Base-by-base conservation (phyloP, 2,888 invertebrate genomes). In the Lithophane ornitopus region DNA sequence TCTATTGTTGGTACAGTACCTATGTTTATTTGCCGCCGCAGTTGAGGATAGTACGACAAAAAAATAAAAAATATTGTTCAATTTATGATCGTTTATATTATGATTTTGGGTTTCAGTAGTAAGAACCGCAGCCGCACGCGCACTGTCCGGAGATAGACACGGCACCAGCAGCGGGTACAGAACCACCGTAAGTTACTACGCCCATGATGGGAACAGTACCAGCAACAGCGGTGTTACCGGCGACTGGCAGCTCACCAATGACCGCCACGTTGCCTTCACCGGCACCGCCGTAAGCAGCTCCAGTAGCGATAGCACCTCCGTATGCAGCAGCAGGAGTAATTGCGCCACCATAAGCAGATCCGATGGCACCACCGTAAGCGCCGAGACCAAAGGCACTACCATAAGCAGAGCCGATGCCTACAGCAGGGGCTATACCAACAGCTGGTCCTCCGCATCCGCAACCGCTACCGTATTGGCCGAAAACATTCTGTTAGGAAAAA, bases 231-330 rank as follows among this genome's bases (percentile, higher is more conserved):
- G 84, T 84, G 59, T 26, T 76, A 74, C 84, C 84, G 39, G 66
- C 28, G 46, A 84, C 83, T 61, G 83, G 83, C 69, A 84, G 74
- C 75, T 91, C 85, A 34, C 93, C 93, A 68, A 67, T 70, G 1
- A 92, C 90, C 8, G 84, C 83, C 65, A 92, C 78, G 28, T 88
- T 84, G 0, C 93, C 93, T 74, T 91, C 90, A 6, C 92, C 92
- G 26, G 34, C 28, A 3, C 82, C 82, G 1, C 72, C 78, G 58
- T 76, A 81, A 39, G 68, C 70, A n/a, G 71, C 65, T 34, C 56
- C 68, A 41, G 54, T 26, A 49, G 14, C 73, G 1, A 66, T 8
- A 14, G 39, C 63, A 28, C 69, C 77, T 19, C 80, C 80, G 11
- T 22, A 67, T n/a, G 44, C 26, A 74, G 44, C 49, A 44, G 68